phyloP scores from a whole-genome alignment of 2,113 vertebrate species.

The Meles meles region DNA sequence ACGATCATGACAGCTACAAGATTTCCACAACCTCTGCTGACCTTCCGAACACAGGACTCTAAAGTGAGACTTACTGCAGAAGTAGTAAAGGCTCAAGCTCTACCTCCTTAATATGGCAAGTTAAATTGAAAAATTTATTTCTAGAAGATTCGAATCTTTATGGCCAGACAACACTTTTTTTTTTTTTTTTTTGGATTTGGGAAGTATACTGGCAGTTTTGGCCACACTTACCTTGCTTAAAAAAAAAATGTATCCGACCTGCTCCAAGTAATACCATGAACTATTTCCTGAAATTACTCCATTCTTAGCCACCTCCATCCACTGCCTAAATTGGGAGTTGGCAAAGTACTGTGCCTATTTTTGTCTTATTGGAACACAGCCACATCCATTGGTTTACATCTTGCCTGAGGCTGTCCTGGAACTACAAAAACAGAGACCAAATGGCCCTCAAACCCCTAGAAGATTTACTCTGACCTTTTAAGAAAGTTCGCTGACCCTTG shows the following conservation, averaged over 20 bases:
- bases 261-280: not conserved
- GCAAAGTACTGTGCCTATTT: not conserved
- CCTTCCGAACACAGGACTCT: not conserved
- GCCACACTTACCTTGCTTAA: not conserved
- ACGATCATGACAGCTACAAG: not conserved
- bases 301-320: not conserved
- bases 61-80: not conserved
- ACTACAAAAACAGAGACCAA: not conserved
- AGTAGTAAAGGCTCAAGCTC: not conserved
- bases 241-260: not conserved
- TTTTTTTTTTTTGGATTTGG: not conserved
- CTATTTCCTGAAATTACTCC: not conserved
- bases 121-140: not conserved
- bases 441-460: not conserved
- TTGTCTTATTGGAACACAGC: not conserved
- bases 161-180: not conserved
- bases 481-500: not conserved
- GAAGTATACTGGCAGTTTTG: not conserved
- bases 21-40: not conserved
- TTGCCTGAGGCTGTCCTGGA: not conserved
- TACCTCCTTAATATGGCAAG: not conserved
- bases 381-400: not conserved
- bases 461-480: not conserved
- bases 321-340: not conserved
- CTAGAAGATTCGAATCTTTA: not conserved